These are phyloP conservation scores for Neolamprologus caudopunctatus DNA, from an alignment of 2,113 vertebrate species.

Conservation along the genomic window DNA sequence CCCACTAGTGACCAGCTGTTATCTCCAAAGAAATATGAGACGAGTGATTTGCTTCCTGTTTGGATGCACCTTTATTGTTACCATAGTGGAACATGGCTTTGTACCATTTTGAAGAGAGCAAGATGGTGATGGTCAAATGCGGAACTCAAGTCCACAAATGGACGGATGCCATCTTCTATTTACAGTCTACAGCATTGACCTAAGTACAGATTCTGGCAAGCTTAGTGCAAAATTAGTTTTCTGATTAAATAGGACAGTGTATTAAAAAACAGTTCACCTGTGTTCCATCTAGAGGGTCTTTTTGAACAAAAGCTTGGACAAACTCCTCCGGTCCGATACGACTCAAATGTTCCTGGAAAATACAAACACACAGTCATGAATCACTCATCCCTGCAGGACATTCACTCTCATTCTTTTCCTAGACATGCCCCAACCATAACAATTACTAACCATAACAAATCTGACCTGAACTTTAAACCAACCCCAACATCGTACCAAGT, in stretches of 20 bases:
- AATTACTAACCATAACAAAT: background rate
- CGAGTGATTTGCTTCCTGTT: background rate
- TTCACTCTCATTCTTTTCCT: background rate
- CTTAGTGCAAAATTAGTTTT: background rate
- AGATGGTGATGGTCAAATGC: background rate
- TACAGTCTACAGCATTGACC: background rate
- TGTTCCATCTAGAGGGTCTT: slow-evolving; percentile 85
- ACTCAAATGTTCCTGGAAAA: slow-evolving; percentile 84
- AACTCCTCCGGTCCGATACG: slow-evolving; percentile 95
- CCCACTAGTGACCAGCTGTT: background rate
- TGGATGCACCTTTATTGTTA: background rate
- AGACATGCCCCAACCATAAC: background rate
- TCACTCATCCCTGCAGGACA: background rate
- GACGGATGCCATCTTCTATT: accelerated
- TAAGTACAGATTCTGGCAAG: background rate
- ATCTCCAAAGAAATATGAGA: background rate
- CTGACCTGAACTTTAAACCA: background rate
- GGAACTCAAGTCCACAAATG: background rate
- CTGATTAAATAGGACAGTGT: background rate
- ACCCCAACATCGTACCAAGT: background rate
- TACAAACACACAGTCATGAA: background rate
- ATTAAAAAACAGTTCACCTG: slow-evolving; percentile 73
- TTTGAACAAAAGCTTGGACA: slow-evolving; percentile 90
- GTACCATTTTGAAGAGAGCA: background rate
- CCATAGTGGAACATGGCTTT: no score